Evolutionary conservation across 2,888 invertebrate genomes (phyloP).

Genomic region (Cyclophora punctaria): DNA sequence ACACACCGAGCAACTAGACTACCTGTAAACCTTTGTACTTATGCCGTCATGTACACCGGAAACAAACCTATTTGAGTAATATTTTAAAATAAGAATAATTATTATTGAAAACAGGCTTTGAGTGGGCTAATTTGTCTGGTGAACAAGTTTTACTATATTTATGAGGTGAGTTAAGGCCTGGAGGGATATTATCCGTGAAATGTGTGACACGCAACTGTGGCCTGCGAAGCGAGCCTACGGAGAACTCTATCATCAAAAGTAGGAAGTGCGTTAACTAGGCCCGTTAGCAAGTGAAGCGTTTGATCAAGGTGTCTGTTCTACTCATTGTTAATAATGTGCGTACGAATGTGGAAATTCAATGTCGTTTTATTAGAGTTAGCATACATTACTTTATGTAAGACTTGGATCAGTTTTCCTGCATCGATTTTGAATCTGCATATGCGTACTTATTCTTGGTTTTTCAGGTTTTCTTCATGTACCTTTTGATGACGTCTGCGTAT

Average conservation of each 20-base stretch:
- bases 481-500: no score
- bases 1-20: conserved; percentile 31
- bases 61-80: conserved; percentile 13
- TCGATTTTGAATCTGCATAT: no score
- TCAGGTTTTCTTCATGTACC: no score
- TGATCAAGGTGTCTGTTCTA: not conserved
- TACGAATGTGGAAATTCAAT: conserved; percentile 1
- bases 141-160: not conserved
- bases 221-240: conserved; percentile 1
- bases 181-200: no score
- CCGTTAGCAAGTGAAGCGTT: not conserved
- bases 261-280: conserved; percentile 3
- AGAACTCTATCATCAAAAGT: conserved; percentile 1
- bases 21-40: conserved; percentile 22
- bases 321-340: not conserved
- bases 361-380: not conserved
- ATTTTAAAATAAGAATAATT: not conserved
- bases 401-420: no score
- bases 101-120: conserved; percentile 9
- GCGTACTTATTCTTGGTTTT: no score
- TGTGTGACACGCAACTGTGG: not conserved
- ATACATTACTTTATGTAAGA: no score
- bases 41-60: conserved; percentile 29
- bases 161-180: no score
- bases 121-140: not conserved